Evolutionary conservation across 2,113 vertebrate species (phyloP), one percentile per base, ranked within the genome.

Genomic region (Rhinogobius similis): DNA sequence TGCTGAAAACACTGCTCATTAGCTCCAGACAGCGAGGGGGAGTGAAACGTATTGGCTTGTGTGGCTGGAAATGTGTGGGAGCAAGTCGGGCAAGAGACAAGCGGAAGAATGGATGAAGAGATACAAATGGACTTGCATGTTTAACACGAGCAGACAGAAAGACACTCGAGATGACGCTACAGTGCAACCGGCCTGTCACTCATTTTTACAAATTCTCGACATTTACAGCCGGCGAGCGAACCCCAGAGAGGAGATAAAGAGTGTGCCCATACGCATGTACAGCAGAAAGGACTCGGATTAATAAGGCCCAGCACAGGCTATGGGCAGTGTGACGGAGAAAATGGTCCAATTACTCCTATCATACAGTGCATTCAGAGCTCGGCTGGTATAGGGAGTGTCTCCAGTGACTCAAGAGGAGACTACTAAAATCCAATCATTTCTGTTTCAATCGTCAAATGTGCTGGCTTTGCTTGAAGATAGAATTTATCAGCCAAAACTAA

Each of bases 181-280:
- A 70, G 43, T 65, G 66, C 0, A 36, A 79, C 65, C 64, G 32
- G 46, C 50, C 62, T 21, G 72, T 53, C 66, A 66, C 80, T 81
- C 82, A 89, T 89, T 82, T 81, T 85, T 67, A 85, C 88, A 85
- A 89, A 92, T 89, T 91, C 79, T 88, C 68, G 75, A 85, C 88
- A 85, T 84, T 88, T 88, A 78, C 21, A 79, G 78, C 74, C 75
- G 81, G 52, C 3, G 13, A 4, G 69, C 83, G 81, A 83, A 69
- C 27, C 79, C 50, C 85, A 79, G 65, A 76, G 70, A 64, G 72
- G 82, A 90, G 91, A 93, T 91, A 90, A 92, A 79, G 16, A 5
- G 44, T 46, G 44, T 5, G 5, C 46, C 52, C 20, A 13, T 27
- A 56, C 52, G 12, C 27, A 7, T 36, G 27, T n/a, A 55, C 63